Evolutionary conservation across 2,113 vertebrate genomes (phyloP), one percentile per base, ranked within the genome.

Genomic region (Leuciscus idus): DNA sequence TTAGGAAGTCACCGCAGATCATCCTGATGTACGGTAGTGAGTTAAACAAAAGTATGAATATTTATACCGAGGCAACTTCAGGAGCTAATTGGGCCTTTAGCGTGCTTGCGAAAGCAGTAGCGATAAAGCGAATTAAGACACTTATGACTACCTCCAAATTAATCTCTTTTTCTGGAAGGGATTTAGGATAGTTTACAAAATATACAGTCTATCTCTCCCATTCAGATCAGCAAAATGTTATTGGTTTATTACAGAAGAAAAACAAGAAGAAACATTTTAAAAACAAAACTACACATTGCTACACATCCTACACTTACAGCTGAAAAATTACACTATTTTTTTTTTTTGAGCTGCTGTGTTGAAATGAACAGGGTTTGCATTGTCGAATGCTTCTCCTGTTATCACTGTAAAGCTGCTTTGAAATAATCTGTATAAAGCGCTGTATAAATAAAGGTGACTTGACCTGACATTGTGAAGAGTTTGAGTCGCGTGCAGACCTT

Each of bases 51-150:
- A 92, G 84, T 89, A 92, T 92, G 90, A 94, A 94, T 93, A 94
- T 94, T 93, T 93, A 93, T 92, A 90, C 91, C 39, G 0, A 66
- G 84, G 87, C 88, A 81, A 89, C 90, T 88, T 93, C 90, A 86
- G 86, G 87, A 92, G 89, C 90, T 89, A 92, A 92, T 92, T 90
- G 87, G 89, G 93, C 91, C 90, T 85, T 91, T 91, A 92, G 93
- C 91, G 88, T 86, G 91, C 89, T 90, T 86, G 87, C 90, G 87
- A 92, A 92, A 88, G 89, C 92, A 91, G 79, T 90, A 87, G 89
- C 90, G 91, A 95, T 94, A 94, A 94, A 92, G 87, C 90, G 88
- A 92, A 93, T 93, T 94, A 95, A 89, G 91, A 92, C 93, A 93
- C 91, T 92, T 89, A 76, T 87, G 91, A 94, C 94, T 94, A 94